These are phyloP conservation scores for Darevskia nairensis DNA, from an alignment of 2,797 vertebrate species.

Conservation along the genomic window DNA sequence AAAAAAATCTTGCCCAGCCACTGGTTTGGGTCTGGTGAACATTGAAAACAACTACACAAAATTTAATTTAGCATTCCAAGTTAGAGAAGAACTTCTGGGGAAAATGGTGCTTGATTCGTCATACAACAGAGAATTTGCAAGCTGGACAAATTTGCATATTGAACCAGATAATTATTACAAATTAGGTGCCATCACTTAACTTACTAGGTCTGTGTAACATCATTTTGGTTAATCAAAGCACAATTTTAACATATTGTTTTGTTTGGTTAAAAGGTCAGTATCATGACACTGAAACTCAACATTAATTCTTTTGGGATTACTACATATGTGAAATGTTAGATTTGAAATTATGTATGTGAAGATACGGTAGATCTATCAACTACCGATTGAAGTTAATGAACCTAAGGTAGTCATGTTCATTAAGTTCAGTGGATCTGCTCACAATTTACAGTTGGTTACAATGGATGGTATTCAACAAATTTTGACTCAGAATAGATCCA, in stretches of 20 bases:
- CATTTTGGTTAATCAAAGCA: conserved; percentile 44
- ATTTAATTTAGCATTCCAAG: not conserved
- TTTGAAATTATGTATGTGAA: conserved; percentile 30
- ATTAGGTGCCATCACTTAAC: not conserved
- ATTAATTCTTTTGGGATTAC: conserved; percentile 49
- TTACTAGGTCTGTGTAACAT: conserved; percentile 39
- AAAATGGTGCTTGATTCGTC: not conserved
- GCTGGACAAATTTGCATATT: not conserved
- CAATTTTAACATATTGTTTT: conserved; percentile 41
- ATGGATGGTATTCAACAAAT: too few species aligned
- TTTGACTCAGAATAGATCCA: too few species aligned
- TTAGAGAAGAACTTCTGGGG: not conserved
- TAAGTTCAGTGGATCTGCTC: too few species aligned
- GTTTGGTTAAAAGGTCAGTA: conserved; percentile 40
- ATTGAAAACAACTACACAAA: not conserved
- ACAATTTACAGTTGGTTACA: conserved; percentile 31
- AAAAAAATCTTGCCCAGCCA: not conserved
- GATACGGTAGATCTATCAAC: too few species aligned
- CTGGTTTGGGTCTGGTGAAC: not conserved
- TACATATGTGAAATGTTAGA: conserved; percentile 39
- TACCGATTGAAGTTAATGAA: not conserved
- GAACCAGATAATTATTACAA: not conserved
- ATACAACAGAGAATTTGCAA: not conserved
- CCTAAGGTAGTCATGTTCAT: too few species aligned
- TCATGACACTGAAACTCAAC: conserved; percentile 45